Base-by-base conservation (phyloP, 2,113 vertebrate species). In the Zingel zingel region DNA sequence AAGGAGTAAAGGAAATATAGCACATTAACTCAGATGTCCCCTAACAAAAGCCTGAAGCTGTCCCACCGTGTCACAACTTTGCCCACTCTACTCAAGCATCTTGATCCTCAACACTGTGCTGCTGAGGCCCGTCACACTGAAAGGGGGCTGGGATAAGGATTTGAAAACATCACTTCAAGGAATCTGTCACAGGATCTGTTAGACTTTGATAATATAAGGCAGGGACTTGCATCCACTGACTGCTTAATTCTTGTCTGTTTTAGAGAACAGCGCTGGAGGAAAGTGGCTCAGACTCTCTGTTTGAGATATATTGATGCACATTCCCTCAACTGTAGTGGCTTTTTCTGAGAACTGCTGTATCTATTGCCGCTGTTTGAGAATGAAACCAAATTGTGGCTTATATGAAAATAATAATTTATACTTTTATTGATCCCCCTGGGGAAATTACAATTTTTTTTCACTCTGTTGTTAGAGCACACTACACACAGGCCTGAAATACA, bases 111-210 rank as follows among this genome's bases (percentile, higher is more conserved):
- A 5, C 57, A 30, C 25, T 30, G 30, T 43, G 47, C 66, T 53
- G 57, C 25, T 45, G 23, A 43, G 27, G 33, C 36, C 2, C 6
- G 23, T 19, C 48, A 48, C 50, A 23, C 50, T 25, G 50, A 56
- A 48, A 8, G 36, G 25, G 36, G 36, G 65, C 33, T 47, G 45
- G 9, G 9, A 61, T 54, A 53, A 27, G n/a, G 30, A 30, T 51
- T 39, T 59, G n/a, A 74, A 74, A 51, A 68, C n/a, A 74, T 61
- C 30, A 51, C 53, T 81, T 74, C 53, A 74, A 74, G 53, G 18
- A 74, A 12, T 39, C 51, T 67, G 62, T 66, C 54, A 59, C 30
- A 67, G 70, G 61, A 51, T 57, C 27, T 50, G 27, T 74, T 62
- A 33, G 33, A 33, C 33, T 33, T 33, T 33, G 33, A 74, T 74